Evolutionary conservation across 2,113 vertebrate genomes (phyloP).

Genomic region (Progne subis): DNA sequence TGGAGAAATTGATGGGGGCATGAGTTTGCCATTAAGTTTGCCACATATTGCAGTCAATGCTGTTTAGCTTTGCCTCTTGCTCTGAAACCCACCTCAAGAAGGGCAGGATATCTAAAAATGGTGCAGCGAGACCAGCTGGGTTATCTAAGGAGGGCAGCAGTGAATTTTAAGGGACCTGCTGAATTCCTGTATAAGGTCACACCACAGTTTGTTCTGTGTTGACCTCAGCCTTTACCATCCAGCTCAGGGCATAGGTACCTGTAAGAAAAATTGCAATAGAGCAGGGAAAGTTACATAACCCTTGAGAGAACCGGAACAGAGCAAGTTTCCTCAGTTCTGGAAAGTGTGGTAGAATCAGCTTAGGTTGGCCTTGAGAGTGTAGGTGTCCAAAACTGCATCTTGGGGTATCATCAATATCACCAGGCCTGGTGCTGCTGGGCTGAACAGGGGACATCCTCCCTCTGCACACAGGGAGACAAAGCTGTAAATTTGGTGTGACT

Average conservation of each 20-base stretch:
- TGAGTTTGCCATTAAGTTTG: neutral
- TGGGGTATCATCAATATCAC: neutral
- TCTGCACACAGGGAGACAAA: neutral
- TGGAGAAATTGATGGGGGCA: neutral
- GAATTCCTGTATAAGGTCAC: neutral
- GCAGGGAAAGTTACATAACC: neutral
- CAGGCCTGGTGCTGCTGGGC: neutral
- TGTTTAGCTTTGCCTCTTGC: neutral
- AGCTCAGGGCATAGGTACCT: neutral
- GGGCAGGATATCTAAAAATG: neutral
- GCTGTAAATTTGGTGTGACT: neutral
- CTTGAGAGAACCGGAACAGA: neutral
- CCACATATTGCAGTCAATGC: neutral
- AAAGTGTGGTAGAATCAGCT: neutral
- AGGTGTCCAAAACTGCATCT: neutral
- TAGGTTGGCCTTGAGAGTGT: neutral
- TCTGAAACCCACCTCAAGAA: neutral
- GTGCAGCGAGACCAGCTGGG: neutral
- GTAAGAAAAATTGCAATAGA: neutral
- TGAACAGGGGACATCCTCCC: neutral
- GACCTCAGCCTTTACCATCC: neutral
- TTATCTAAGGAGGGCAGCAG: neutral
- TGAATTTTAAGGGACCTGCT: neutral
- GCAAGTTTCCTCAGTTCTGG: neutral
- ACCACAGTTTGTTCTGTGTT: neutral